phyloP scores from a whole-genome alignment of 2,888 invertebrate genomes.

The Julus scandinavius region DNA sequence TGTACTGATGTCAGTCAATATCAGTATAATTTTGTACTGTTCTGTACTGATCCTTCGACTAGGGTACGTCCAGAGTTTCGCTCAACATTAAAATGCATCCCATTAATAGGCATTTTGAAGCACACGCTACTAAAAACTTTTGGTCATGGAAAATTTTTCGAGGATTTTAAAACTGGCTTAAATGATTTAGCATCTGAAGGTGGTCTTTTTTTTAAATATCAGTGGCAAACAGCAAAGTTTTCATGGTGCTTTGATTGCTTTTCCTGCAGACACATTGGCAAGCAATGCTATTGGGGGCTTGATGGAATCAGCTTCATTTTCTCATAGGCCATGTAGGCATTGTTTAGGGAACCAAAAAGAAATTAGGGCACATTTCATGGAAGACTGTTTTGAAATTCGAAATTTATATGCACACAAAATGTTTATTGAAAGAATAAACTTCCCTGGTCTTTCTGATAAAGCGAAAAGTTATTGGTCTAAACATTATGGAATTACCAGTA shows the following conservation, averaged over 20 bases:
- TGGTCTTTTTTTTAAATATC: too few relatives aligned
- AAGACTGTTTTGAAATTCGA: constrained; percentile 12
- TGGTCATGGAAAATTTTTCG: neutral
- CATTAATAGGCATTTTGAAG: constrained; percentile 31
- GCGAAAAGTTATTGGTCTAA: constrained; percentile 47
- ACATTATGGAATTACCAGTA: neutral
- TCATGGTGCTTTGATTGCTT: constrained; percentile 42
- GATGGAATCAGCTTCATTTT: constrained; percentile 31
- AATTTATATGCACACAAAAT: neutral
- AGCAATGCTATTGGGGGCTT: constrained; percentile 47
- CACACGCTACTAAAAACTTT: neutral
- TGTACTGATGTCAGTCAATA: too few relatives aligned
- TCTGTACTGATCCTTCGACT: too few relatives aligned
- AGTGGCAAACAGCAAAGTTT: too few relatives aligned
- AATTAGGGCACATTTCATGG: neutral
- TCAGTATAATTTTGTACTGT: too few relatives aligned
- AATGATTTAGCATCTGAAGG: too few relatives aligned
- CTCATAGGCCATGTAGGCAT: constrained; percentile 22
- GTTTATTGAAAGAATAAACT: constrained; percentile 3
- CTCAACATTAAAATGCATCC: constrained; percentile 15
- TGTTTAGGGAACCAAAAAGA: constrained; percentile 28
- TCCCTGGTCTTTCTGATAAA: neutral
- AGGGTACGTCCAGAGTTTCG: constrained; percentile 34
- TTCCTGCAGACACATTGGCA: constrained; percentile 51
- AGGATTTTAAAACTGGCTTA: neutral